A percentile compares a stretch with the other conserved stretches of the same genome.
These are phyloP conservation scores for Pogonomyrmex barbatus DNA, from an alignment of 1,140 invertebrate genomes.

Conservation along the genomic window DNA sequence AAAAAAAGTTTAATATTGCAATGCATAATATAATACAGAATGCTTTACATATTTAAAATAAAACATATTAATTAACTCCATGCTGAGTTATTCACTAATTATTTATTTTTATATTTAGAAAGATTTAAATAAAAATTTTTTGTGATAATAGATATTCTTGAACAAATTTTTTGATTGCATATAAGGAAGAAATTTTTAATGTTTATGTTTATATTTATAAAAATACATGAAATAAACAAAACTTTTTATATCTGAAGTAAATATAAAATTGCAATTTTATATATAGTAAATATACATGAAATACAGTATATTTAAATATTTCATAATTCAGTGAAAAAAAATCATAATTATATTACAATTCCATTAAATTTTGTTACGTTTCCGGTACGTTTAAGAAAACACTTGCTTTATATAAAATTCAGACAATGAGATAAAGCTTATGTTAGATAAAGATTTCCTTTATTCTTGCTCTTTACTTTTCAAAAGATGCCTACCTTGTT, in stretches of 20 bases:
- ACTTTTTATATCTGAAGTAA: background rate
- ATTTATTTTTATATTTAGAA: background rate
- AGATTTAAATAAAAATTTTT: background rate
- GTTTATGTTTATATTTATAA: background rate
- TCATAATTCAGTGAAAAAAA: background rate
- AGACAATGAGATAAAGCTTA: slow-evolving; percentile 28
- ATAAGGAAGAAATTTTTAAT: background rate
- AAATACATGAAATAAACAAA: slow-evolving; percentile 15
- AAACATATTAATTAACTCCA: background rate
- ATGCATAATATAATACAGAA: background rate
- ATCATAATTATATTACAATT: background rate
- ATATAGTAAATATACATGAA: background rate
- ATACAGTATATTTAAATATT: background rate
- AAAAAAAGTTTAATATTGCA: background rate
- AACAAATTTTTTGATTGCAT: background rate
- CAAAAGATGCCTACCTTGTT: slow-evolving; percentile 77
- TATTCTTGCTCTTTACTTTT: slow-evolving; percentile 53
- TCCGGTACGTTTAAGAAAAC: background rate
- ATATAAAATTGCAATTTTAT: background rate
- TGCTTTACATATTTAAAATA: background rate
- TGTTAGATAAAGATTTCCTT: slow-evolving; percentile 16
- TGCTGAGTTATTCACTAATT: too few relatives aligned
- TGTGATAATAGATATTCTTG: background rate
- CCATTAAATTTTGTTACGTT: background rate
- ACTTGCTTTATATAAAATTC: slow-evolving; percentile 37